A percentile compares a stretch with the other conserved stretches of the same genome.
Evolutionary conservation across 2,797 vertebrate genomes (phyloP).

Genomic region (Pogonophryne albipinna): DNA sequence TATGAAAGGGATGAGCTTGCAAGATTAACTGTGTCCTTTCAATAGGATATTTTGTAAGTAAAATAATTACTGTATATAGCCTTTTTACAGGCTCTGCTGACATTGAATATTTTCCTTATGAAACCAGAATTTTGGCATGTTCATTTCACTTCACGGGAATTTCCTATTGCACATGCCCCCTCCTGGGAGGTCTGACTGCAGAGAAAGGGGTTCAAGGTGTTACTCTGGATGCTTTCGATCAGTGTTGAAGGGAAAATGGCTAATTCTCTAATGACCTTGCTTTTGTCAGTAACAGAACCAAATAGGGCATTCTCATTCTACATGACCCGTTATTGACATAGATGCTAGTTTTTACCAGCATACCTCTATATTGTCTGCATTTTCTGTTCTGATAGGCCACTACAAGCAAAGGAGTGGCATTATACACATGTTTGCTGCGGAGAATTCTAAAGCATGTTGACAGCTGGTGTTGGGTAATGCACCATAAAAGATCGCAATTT

Average conservation of each 20-base stretch:
- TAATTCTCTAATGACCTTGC: background rate
- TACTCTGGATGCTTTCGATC: constrained; percentile 41
- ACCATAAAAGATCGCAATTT: constrained; percentile 20
- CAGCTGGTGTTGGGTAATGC: constrained; percentile 26
- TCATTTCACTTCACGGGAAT: constrained; percentile 40
- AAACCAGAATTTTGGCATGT: constrained; percentile 51
- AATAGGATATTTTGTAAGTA: constrained; percentile 38
- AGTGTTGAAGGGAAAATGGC: background rate
- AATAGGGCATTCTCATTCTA: background rate
- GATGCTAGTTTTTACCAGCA: background rate
- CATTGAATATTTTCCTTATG: constrained; percentile 53
- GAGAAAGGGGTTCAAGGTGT: constrained; percentile 52
- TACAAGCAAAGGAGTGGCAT: constrained; percentile 3
- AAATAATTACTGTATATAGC: constrained; percentile 38
- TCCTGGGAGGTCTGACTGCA: constrained; percentile 43
- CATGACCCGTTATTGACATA: constrained; percentile 1
- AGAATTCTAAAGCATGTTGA: constrained; percentile 31
- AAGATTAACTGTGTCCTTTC: constrained; percentile 14
- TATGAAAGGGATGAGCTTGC: constrained; percentile 24
- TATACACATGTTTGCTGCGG: constrained; percentile 6
- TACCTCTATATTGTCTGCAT: background rate
- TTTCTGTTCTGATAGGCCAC: background rate
- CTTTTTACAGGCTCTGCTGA: constrained; percentile 47
- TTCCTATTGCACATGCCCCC: constrained; percentile 44
- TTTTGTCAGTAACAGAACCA: constrained; percentile 1